Evolutionary conservation across 1,140 invertebrate genomes (phyloP), one percentile per base, ranked within the genome.

Genomic region (Bombyx mandarina): DNA sequence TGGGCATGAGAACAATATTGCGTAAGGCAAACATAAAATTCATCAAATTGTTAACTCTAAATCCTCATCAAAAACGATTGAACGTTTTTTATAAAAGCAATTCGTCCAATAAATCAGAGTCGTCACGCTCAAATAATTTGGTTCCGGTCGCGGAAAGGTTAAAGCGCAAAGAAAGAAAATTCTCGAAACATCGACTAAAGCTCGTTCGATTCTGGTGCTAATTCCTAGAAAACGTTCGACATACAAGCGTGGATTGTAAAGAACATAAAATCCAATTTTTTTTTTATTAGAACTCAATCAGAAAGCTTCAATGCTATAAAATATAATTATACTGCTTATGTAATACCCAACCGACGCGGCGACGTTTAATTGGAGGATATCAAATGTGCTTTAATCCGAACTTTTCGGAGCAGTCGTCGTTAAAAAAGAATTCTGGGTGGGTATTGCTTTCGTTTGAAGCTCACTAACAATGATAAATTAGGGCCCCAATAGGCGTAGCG

Each of bases 381-480:
- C 53, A 77, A 76, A 67, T 62, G 60, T 66, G 61, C 53, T 69
- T 48, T 64, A 72, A 72, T 67, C 62, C 57, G 60, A 63, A 53
- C 56, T 60, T 61, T 50, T 56, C 57, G 49, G 57, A 65, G 56
- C 56, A 63, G 58, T 52, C 59, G 59, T 68, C 56, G 60, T 63
- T 73, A 71, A 73, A 69, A 67, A 75, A 69, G 66, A 75, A 77
- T 65, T 65, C 67, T 63, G 63, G 58, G 63, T 55, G 71, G 26
- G 68, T 79, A 79, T 79, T 78, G 72, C 76, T 78, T 75, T 73
- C 69, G 69, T 71, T 75, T 73, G 66, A 75, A 66, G 68, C 56
- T 58, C 62, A 75, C 62, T 73, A 71, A 77, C 72, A 78, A 74
- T 75, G 77, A 78, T 79, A 79, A 83, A 81, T 78, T 79, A 78